Evolutionary conservation across 1,140 invertebrate species (phyloP).

Genomic region (Megathymus violae): DNA sequence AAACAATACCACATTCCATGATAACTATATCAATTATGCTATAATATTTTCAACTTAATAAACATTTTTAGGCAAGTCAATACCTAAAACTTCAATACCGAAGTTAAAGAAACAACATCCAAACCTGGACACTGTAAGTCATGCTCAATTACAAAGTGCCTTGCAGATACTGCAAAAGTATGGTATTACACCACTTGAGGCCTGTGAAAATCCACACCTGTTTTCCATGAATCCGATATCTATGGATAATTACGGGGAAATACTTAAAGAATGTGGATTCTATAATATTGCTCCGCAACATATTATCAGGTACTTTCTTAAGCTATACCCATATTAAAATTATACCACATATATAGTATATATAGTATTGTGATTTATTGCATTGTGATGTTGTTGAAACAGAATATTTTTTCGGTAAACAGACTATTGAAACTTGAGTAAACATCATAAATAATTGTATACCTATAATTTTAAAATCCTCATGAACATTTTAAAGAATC

Average conservation of each 20-base stretch:
- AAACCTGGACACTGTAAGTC: constrained; percentile 49
- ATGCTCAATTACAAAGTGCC: constrained; percentile 57
- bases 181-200: constrained; percentile 69
- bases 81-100: constrained; percentile 40
- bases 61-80: constrained; percentile 50
- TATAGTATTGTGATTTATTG: no score
- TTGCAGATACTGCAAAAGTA: constrained; percentile 65
- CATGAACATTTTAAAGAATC: no score
- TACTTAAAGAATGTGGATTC: constrained; percentile 83
- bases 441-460: no score
- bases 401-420: no score
- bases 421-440: no score
- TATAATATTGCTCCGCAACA: constrained; percentile 71
- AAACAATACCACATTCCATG: no score
- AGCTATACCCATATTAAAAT: no score
- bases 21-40: no score
- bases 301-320: constrained; percentile 78
- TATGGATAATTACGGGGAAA: constrained; percentile 82
- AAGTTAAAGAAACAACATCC: constrained; percentile 60
- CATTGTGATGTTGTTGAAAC: no score
- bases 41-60: no score
- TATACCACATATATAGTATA: no score
- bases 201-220: constrained; percentile 80
- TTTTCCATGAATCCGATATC: constrained; percentile 82
- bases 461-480: no score